Percentiles rank a stretch among this genome's conserved stretches.
Conservation (phyloP, 2,797 vertebrate genomes). For the Orientallactaga sibirica region DNA sequence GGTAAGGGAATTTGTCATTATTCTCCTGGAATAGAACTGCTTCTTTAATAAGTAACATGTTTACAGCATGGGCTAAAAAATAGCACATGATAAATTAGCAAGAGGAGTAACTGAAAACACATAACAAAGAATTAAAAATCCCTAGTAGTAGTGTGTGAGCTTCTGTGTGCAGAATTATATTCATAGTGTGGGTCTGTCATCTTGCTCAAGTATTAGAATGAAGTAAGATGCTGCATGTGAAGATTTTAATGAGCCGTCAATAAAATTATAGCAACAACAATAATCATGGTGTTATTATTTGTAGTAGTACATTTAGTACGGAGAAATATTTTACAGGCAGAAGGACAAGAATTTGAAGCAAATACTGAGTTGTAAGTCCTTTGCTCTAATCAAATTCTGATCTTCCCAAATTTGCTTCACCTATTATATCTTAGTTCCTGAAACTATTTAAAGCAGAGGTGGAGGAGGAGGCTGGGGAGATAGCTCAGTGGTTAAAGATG, state of each 20-base stretch:
- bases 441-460: not conserved
- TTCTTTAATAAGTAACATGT: slow-evolving; percentile 10
- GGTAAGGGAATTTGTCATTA: not conserved
- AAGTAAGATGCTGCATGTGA: not conserved
- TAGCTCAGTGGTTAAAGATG: no score
- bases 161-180: not conserved
- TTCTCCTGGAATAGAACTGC: not conserved
- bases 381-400: not conserved
- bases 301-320: not conserved
- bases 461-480: no score
- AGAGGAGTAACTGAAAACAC: not conserved
- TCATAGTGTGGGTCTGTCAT: not conserved
- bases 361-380: not conserved
- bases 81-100: not conserved
- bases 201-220: not conserved
- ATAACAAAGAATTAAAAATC: not conserved
- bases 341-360: not conserved
- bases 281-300: not conserved
- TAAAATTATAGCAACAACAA: not conserved
- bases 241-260: not conserved
- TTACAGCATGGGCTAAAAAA: slow-evolving; percentile 13
- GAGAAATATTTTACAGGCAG: not conserved
- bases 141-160: not conserved
- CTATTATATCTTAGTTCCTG: not conserved
- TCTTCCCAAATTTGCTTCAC: not conserved